These are phyloP conservation scores for Dromas ardeola DNA, from an alignment of 2,113 vertebrate species.

Conservation along the genomic window DNA sequence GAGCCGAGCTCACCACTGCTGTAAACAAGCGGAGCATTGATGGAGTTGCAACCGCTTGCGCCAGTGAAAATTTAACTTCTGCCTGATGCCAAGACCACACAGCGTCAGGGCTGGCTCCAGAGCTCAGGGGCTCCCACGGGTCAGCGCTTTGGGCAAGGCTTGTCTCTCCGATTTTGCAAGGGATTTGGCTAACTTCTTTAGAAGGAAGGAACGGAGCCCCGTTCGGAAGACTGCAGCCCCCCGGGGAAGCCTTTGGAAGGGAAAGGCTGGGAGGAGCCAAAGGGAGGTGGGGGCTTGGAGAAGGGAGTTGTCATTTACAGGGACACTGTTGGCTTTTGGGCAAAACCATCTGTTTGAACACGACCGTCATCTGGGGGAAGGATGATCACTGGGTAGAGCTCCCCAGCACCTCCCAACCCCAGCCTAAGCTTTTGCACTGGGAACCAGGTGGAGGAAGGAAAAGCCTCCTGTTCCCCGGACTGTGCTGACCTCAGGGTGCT, in stretches of 20 bases:
- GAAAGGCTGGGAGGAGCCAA: not conserved
- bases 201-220: not conserved
- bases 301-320: slow-evolving; percentile 63
- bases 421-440: not conserved
- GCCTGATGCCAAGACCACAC: slow-evolving; percentile 3
- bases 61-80: not conserved
- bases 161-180: not conserved
- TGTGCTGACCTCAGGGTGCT: not conserved
- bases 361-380: not conserved
- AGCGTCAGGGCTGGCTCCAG: not conserved
- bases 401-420: not conserved
- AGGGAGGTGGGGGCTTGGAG: not conserved
- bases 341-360: slow-evolving; percentile 4
- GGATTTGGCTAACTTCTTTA: not conserved
- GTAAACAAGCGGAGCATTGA: not conserved
- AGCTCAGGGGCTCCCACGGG: not conserved
- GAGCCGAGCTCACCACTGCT: not conserved
- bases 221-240: not conserved
- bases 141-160: not conserved
- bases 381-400: not conserved
- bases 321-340: slow-evolving; percentile 42
- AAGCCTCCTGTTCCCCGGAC: not conserved
- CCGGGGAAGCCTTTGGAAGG: not conserved
- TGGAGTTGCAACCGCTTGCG: not conserved
- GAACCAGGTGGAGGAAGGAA: not conserved